A percentile compares a stretch with the other conserved stretches of the same genome.
Conservation (phyloP, 2,113 vertebrate genomes). For the Mustela lutreola region DNA sequence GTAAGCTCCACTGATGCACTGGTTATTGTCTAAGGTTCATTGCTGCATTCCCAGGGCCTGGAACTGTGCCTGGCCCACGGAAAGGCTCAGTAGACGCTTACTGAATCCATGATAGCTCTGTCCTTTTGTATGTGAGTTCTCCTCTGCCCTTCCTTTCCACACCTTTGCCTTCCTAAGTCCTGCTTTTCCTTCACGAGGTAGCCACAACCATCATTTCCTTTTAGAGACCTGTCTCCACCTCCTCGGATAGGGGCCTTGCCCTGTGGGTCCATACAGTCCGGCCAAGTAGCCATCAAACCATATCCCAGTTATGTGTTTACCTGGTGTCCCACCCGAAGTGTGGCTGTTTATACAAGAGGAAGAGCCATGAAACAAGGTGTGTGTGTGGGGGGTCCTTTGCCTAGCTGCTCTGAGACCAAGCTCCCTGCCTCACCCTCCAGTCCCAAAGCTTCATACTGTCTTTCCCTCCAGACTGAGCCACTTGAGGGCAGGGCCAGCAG, state of each 20-base stretch:
- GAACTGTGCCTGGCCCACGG: background rate
- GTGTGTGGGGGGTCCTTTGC: background rate
- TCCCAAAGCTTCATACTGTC: background rate
- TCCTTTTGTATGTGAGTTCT: background rate
- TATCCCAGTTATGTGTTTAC: background rate
- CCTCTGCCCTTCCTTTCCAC: background rate
- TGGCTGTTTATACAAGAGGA: background rate
- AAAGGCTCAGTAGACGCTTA: background rate
- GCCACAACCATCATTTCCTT: background rate
- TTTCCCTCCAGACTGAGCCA: background rate
- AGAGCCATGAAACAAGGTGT: too few relatives aligned
- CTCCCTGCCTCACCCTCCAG: background rate
- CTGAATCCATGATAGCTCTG: background rate
- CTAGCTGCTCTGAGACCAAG: background rate
- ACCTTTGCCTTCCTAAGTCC: background rate
- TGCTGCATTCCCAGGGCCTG: background rate
- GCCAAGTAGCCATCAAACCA: background rate
- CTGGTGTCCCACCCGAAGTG: fast-evolving
- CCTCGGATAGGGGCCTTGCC: background rate
- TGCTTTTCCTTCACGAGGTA: background rate
- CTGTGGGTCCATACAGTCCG: fast-evolving
- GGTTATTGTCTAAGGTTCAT: background rate
- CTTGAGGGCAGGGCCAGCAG: too few relatives aligned
- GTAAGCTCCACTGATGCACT: background rate
- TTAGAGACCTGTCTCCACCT: background rate